Evolutionary conservation across 2,113 vertebrate genomes (phyloP), one percentile per base, ranked within the genome.

Genomic region (Poicephalus gulielmi): DNA sequence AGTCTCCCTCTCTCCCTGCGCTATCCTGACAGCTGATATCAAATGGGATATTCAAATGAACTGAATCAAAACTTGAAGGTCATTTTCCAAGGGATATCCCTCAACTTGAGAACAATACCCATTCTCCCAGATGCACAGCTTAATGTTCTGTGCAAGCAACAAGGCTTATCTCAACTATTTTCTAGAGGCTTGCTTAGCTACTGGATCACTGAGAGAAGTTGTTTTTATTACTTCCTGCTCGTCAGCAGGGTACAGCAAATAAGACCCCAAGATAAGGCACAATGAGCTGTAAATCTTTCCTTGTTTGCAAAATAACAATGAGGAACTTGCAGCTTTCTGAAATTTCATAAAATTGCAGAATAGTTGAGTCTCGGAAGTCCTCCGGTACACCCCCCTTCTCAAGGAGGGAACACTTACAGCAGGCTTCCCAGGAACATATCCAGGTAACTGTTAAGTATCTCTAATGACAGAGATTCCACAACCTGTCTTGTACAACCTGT

Each of bases 1-100:
- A 73, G 19, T 71, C 59, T 50, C 28, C 69, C 47, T 89, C 55
- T 87, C 46, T 35, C 57, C 25, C 79, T 85, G 60, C 35, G 41
- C 94, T 95, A 67, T 90, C 69, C 73, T 92, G 81, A 88, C 70
- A 92, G 73, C 18, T 90, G 62, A 87, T 91, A 83, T 69, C 62
- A 92, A 90, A 50, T 55, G 33, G 68, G 74, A 87, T 30, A 63
- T 71, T 84, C 41, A 93, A 73, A 89, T 19, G 30, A 94, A 44
- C 27, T 57, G 31, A 47, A 67, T 55, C 30, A 49, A 66, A 91
- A 86, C 35, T 64, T 75, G 9, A 55, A 92, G 82, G 59, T 89
- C 31, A 83, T 89, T 91, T 94, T 89, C 83, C 62, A 77, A 69
- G 67, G 49, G 49, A 82, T 76, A 81, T 44, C 13, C 19, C 47